phyloP scores from a whole-genome alignment of 2,797 vertebrate genomes.

The Mareca penelope region DNA sequence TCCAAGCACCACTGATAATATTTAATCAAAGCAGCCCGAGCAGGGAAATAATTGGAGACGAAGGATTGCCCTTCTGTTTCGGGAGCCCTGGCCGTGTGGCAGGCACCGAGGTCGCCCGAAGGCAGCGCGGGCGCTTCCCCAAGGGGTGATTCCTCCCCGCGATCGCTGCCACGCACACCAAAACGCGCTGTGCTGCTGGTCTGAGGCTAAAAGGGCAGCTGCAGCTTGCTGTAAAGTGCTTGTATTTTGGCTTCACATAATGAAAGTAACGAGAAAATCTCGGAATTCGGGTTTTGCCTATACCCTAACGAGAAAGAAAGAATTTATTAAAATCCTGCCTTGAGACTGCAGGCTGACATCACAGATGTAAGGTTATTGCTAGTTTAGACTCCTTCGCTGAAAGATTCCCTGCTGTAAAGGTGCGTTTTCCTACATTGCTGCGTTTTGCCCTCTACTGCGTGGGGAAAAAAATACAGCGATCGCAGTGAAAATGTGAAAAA shows the following conservation, averaged over 20 bases:
- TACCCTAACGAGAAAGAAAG: not conserved
- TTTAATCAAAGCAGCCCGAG: not conserved
- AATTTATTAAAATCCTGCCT: not conserved
- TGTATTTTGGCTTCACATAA: not conserved
- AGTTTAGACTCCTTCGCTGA: not conserved
- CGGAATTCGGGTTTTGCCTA: not conserved
- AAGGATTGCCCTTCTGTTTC: not conserved
- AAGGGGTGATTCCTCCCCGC: not conserved
- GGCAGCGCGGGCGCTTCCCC: not conserved
- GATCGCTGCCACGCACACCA: not conserved
- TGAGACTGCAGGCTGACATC: not conserved
- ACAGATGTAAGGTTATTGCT: not conserved
- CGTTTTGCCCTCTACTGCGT: not conserved
- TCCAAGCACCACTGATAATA: not conserved
- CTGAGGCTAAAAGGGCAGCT: not conserved
- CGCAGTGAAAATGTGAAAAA: not conserved
- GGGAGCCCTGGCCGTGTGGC: not conserved
- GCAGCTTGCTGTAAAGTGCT: not conserved
- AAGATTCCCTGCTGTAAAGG: not conserved
- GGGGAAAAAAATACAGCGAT: not conserved
- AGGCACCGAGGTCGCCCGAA: not conserved
- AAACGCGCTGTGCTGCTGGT: not conserved
- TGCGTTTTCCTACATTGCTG: not conserved
- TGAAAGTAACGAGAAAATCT: not conserved
- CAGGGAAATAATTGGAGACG: not conserved